These are phyloP conservation scores for Cherax quadricarinatus DNA, from an alignment of 1,140 invertebrate genomes.

Conservation along the genomic window DNA sequence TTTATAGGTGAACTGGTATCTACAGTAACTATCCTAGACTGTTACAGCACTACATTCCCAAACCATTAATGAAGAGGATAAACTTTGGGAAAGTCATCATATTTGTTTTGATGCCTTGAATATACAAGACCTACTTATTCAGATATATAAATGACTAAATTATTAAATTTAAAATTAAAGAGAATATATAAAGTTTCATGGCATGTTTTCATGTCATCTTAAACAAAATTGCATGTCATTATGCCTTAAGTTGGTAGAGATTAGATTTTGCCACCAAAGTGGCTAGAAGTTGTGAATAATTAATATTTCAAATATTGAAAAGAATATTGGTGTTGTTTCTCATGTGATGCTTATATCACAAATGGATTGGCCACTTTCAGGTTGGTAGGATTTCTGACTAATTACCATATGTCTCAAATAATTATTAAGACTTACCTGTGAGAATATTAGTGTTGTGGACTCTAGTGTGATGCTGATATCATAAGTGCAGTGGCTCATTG, in stretches of 20 bases:
- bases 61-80: background rate
- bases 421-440: background rate
- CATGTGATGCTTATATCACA: no score
- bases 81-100: background rate
- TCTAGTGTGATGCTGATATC: background rate
- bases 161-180: background rate
- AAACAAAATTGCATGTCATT: no score
- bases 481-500: background rate
- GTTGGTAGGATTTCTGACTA: background rate
- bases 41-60: background rate
- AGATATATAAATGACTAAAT: background rate
- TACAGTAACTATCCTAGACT: background rate
- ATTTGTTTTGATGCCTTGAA: background rate
- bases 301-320: background rate
- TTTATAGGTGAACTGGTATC: background rate
- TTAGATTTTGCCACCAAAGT: no score
- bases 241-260: no score
- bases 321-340: background rate
- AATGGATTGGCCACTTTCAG: no score
- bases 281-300: no score
- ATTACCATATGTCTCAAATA: background rate
- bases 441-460: background rate
- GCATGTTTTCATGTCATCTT: background rate
- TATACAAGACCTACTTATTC: background rate
- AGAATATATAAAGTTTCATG: background rate